These are phyloP conservation scores for Valencia hispanica DNA, from an alignment of 2,797 vertebrate species.

Conservation along the genomic window DNA sequence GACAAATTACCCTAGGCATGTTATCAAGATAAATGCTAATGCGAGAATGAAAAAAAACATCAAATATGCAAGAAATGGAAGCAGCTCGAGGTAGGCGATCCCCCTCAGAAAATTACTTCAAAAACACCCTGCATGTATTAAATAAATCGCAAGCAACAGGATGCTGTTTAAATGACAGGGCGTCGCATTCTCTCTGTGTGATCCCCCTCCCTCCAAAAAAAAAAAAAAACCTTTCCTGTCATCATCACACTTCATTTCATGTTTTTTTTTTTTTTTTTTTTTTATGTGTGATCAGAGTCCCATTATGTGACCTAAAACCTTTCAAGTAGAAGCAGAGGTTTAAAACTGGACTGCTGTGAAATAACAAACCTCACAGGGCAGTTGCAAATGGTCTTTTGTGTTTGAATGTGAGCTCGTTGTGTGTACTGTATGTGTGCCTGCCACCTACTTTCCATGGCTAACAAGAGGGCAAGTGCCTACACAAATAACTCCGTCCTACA, in stretches of 20 bases:
- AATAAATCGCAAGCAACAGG: constrained; percentile 29
- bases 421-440: constrained; percentile 12
- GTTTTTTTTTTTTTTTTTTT: constrained; percentile 5
- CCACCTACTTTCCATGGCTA: constrained; percentile 41
- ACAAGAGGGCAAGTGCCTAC: constrained; percentile 37
- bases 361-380: constrained; percentile 3
- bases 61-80: constrained; percentile 14
- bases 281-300: constrained; percentile 12
- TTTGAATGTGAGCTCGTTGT: constrained; percentile 7
- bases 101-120: constrained; percentile 24
- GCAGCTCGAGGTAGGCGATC: constrained; percentile 23
- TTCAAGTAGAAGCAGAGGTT: neutral
- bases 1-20: constrained; percentile 21
- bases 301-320: constrained; percentile 17
- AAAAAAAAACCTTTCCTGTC: constrained; percentile 1
- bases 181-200: constrained; percentile 6
- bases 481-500: constrained; percentile 45
- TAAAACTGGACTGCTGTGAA: constrained; percentile 3
- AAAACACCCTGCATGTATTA: constrained; percentile 18
- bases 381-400: constrained; percentile 10
- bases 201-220: too few species aligned
- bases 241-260: constrained; percentile 12
- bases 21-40: constrained; percentile 38
- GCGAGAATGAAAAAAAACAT: constrained; percentile 22
- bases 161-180: constrained; percentile 9